Evolutionary conservation across 1,140 invertebrate species (phyloP).

Genomic region (Galleria mellonella): DNA sequence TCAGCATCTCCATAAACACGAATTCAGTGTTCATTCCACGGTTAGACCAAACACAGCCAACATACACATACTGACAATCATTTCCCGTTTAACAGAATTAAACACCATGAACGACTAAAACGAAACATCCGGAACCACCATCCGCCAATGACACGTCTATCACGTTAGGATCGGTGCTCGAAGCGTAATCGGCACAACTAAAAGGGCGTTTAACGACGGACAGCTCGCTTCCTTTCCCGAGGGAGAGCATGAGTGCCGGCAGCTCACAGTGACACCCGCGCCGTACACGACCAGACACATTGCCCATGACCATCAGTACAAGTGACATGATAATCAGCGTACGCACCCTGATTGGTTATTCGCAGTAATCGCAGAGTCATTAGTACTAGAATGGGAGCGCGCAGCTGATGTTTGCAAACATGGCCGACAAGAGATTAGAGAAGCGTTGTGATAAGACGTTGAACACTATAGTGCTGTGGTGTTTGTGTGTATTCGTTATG

Average conservation of each 20-base stretch:
- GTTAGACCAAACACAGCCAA: no score
- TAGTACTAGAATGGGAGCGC: no score
- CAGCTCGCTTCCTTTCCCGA: conserved; percentile 63
- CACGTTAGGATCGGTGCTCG: conserved; percentile 58
- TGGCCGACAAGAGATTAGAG: conserved; percentile 9
- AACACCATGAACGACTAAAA: not conserved
- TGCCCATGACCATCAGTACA: no score
- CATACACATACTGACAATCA: no score
- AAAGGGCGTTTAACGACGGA: conserved; percentile 62
- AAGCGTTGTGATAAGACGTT: conserved; percentile 21
- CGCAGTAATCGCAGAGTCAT: no score
- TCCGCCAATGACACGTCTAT: conserved; percentile 41
- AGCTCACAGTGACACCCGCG: conserved; percentile 20
- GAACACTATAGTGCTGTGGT: conserved; percentile 53
- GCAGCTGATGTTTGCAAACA: conserved; percentile 1
- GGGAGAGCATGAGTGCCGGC: conserved; percentile 30
- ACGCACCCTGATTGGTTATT: no score
- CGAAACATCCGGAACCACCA: conserved; percentile 16
- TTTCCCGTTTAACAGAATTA: no score
- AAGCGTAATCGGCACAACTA: conserved; percentile 57
- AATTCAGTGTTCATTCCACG: no score
- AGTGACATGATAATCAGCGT: no score
- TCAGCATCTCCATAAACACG: no score
- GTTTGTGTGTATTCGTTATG: conserved; percentile 48
- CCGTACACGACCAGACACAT: conserved; percentile 16